Base-by-base conservation (phyloP, 2,888 invertebrate genomes). In the Agapetus fuscipes region DNA sequence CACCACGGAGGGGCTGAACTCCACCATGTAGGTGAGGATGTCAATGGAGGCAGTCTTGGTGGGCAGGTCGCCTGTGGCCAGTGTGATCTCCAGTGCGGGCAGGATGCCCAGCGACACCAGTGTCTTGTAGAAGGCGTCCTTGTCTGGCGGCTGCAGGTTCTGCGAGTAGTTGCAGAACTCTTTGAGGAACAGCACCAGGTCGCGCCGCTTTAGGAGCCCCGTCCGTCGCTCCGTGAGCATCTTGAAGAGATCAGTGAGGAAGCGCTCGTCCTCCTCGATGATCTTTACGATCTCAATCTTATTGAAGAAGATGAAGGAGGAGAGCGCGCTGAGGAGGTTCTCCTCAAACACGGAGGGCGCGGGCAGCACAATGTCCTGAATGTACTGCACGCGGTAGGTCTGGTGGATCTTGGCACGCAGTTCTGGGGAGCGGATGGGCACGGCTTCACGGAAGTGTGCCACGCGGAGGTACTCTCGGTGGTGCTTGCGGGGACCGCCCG, bases 131-230 rank as follows among this genome's bases (percentile, higher is more conserved):
- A 98, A 98, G 28, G 84, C 81, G 63, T 99, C 98, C 63, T 96
- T 90, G 53, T 90, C 93, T 59, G 89, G 91, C 12, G 94, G 91
- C 62, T 98, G 98, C 50, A 99, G 72, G 60, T 94, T 95, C 71
- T 97, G 96, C 52, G 97, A 95, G 74, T 96, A 96, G 64, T 91
- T 93, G 71, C 97, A 97, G 70, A 96, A 96, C 66, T 99, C 99
- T 63, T 96, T 97, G 52, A 99, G 76, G 73, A 99, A 99, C 55
- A 95, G 72, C 50, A 96, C 90, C 57, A 96, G 78, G 65, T 99
- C 98, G 56, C 91, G 76, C 55, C 96, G 75, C 59, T 91, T 88
- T 10, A 72, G 62, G 51, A 91, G 82, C 16, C 83, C 77, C 29
- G 93, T 93, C 52, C 81, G 80, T 54, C 88, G 83, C 61, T 93